A percentile compares a stretch with the other conserved stretches of the same genome.
phyloP scores from a whole-genome alignment of 2,113 vertebrate genomes.

The Morone saxatilis region DNA sequence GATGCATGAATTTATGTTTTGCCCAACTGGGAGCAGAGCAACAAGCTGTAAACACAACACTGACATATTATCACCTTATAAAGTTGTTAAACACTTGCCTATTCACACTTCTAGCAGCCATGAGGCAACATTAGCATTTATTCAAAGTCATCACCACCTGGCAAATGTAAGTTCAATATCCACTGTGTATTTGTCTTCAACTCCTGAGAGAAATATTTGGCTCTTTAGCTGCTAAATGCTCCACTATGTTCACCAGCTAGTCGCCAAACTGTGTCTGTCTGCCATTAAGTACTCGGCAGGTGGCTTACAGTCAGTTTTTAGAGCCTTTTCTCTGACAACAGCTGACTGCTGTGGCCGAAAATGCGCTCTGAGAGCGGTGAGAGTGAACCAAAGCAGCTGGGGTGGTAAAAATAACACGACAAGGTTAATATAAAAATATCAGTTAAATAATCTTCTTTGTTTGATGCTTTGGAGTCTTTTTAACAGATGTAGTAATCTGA shows the following conservation, averaged over 20 bases:
- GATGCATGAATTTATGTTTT: conserved; percentile 16
- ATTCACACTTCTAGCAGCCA: conserved; percentile 11
- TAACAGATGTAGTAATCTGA: neutral
- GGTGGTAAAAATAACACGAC: neutral
- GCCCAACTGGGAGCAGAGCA: neutral
- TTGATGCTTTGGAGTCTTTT: neutral
- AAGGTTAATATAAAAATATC: neutral
- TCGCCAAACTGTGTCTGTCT: conserved; percentile 2
- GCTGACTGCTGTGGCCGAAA: neutral
- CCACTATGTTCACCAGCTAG: neutral
- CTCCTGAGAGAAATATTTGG: conserved; percentile 1
- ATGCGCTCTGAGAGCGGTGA: neutral
- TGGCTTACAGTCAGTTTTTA: neutral
- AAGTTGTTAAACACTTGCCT: conserved; percentile 1
- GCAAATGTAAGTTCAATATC: conserved; percentile 21
- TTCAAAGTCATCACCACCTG: conserved; percentile 13
- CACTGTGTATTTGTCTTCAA: neutral
- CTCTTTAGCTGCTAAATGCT: conserved; percentile 16
- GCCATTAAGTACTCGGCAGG: conserved; percentile 4
- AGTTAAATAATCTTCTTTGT: neutral
- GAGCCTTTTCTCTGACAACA: conserved; percentile 19
- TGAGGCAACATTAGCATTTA: conserved; percentile 21
- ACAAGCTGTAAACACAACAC: conserved; percentile 3
- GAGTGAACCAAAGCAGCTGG: neutral
- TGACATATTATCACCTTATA: neutral